Evolutionary conservation across 2,888 invertebrate genomes (phyloP), one percentile per base, ranked within the genome.

Genomic region (Euspilapteryx auroguttella): DNA sequence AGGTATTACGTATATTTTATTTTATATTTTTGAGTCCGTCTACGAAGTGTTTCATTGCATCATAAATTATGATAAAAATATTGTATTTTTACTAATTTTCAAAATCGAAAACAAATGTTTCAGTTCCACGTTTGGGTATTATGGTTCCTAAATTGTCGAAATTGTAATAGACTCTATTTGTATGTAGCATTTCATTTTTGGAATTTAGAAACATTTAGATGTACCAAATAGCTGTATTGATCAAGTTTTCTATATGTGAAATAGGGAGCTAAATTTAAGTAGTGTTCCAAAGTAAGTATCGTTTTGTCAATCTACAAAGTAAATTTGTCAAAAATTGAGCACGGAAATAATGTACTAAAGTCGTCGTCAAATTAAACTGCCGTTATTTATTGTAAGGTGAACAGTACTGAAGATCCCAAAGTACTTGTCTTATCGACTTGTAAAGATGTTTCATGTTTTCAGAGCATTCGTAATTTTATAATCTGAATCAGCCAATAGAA

Each of bases 121-220:
- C 45, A 62, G 68, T 71, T 73, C 58, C 69, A 66, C 63, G 63
- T 75, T 73, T 69, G 71, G 75, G 75, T 75, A 73, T 75, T 75
- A 73, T 69, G 73, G 75, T 75, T 75, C 75, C 75, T 75, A 75
- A 75, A 73, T 75, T 73, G 71, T 75, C 71, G 68, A 75, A 73
- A 75, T 69, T 73, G 69, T 73, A 75, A 73, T 71, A 71, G 68
- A 68, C 63, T 71, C 69, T 75, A 73, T 69, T n/a, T 68, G 57
- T 65, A 64, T 57, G 66, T 73, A 73, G 68, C 56, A 55, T 63
- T 71, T 71, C 55, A 57, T 69, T 73, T 69, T 65, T 68, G 63
- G 56, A 63, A 56, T 44, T 62, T 68, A 69, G 64, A 49, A 51
- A 62, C 69, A 63, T 64, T 65, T 75, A 75, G 73, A 54, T 62